phyloP scores from a whole-genome alignment of 2,797 vertebrate species.

The Nyctalus aviator region DNA sequence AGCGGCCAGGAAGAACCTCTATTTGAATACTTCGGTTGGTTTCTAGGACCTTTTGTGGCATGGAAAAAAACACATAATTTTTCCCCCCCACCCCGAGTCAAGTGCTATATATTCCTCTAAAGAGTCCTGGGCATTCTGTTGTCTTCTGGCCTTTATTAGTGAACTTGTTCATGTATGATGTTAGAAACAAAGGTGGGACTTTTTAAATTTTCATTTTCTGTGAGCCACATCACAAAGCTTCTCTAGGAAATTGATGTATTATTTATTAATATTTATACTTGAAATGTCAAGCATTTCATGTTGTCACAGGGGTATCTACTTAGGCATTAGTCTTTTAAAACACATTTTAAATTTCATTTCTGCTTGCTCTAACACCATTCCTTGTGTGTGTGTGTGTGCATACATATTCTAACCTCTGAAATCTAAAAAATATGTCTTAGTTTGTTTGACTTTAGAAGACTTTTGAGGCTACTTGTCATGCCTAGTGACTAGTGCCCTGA shows the following conservation, averaged over 20 bases:
- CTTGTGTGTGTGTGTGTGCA: neutral
- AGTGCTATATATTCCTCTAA: neutral
- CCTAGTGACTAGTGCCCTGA: neutral
- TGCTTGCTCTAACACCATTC: neutral
- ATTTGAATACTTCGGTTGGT: neutral
- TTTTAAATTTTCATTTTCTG: neutral
- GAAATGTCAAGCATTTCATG: neutral
- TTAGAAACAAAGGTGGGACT: constrained; percentile 27
- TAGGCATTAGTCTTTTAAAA: constrained; percentile 4
- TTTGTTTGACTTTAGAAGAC: constrained; percentile 55
- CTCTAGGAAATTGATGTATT: neutral
- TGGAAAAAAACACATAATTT: neutral
- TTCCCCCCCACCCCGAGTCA: neutral
- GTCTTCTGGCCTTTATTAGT: neutral
- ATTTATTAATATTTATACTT: constrained; percentile 4
- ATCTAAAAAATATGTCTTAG: constrained; percentile 29
- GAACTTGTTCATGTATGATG: neutral
- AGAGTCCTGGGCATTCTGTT: neutral
- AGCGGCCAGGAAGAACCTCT: neutral
- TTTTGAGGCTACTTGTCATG: constrained; percentile 31
- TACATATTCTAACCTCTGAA: neutral
- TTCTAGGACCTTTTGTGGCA: neutral
- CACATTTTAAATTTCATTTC: constrained; percentile 14
- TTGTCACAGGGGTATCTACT: neutral
- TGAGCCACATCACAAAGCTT: neutral